phyloP scores from a whole-genome alignment of 2,797 vertebrate species.

The Acanthiza pusilla region DNA sequence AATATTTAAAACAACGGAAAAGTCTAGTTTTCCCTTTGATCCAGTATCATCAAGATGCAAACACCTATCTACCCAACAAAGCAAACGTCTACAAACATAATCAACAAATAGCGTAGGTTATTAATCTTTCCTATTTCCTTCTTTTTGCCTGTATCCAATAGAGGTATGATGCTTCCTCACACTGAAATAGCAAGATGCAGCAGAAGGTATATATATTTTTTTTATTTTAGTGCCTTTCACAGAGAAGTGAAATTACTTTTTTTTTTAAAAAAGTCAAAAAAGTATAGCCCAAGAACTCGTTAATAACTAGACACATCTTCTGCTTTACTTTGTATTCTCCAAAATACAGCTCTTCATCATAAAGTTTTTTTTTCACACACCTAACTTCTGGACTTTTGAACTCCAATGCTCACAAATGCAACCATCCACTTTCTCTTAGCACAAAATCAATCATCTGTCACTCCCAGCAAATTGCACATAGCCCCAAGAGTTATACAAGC shows the following conservation, averaged over 20 bases:
- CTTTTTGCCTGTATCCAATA: not conserved
- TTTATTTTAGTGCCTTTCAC: not conserved
- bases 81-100: not conserved
- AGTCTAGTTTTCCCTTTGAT: not conserved
- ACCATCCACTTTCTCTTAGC: not conserved
- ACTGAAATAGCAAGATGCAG: not conserved
- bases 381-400: not conserved
- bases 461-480: not conserved
- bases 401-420: not conserved
- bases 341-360: not conserved
- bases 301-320: not conserved
- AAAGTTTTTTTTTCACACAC: not conserved
- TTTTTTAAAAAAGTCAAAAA: not conserved
- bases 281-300: not conserved
- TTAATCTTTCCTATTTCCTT: not conserved
- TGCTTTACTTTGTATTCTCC: not conserved
- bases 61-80: not conserved
- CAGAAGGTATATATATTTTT: not conserved
- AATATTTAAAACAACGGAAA: not conserved
- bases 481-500: not conserved
- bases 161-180: not conserved
- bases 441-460: conserved; percentile 3
- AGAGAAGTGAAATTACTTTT: not conserved
- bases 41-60: not conserved
- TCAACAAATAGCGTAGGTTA: not conserved